Conservation (phyloP, 1,140 invertebrate species). For the Pseudomyrmex flavicornis region DNA sequence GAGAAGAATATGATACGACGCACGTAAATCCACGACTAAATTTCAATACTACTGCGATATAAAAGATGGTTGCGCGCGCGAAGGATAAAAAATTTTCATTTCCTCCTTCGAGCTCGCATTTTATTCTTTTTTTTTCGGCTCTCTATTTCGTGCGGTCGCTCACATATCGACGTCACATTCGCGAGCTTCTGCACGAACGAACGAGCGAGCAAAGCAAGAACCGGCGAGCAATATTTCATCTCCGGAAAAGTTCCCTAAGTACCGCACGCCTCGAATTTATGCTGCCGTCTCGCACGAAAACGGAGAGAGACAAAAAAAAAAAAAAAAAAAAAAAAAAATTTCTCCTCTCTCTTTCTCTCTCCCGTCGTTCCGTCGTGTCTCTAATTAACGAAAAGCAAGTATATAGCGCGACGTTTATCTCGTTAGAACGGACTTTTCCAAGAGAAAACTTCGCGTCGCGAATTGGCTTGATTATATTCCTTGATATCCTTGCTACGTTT, state of each 20-base stretch:
- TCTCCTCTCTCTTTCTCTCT: background rate
- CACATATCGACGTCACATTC: conserved; percentile 29
- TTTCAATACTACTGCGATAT: background rate
- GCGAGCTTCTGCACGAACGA: conserved; percentile 31
- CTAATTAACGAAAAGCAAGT: conserved; percentile 56
- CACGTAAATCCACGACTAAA: background rate
- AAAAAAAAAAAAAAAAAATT: too few species aligned
- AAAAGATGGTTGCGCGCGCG: background rate
- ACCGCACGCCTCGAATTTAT: conserved; percentile 49
- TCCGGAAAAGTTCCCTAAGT: conserved; percentile 59
- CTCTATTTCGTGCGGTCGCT: background rate
- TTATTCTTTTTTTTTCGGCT: background rate
- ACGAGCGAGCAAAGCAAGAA: background rate
- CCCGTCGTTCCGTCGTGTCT: background rate
- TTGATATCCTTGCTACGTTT: background rate
- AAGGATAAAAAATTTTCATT: conserved; percentile 20
- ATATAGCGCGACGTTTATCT: conserved; percentile 39
- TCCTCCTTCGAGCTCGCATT: conserved; percentile 17
- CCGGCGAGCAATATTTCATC: conserved; percentile 59
- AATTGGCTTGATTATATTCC: conserved; percentile 30
- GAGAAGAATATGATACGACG: too few species aligned
- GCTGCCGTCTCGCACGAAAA: conserved; percentile 20
- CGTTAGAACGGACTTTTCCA: conserved; percentile 26
- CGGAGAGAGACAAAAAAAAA: background rate
- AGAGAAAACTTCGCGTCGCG: background rate